phyloP scores from a whole-genome alignment of 2,888 invertebrate species.

The Nomada ferruginata region DNA sequence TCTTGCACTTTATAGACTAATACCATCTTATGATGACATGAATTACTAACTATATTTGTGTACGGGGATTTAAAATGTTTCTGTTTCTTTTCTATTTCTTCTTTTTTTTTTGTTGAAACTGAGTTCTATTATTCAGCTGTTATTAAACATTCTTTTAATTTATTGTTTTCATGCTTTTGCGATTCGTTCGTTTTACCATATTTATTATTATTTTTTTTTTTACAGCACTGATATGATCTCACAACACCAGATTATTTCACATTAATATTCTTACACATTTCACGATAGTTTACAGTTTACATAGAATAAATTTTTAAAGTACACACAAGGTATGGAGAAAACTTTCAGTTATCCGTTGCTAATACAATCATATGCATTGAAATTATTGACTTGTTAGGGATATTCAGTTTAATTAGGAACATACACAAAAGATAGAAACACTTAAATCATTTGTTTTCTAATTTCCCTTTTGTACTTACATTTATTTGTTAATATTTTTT shows the following conservation, averaged over 20 bases:
- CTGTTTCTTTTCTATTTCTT: neutral
- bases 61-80: neutral
- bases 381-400: neutral
- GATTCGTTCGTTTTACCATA: constrained; percentile 37
- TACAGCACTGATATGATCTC: constrained; percentile 69
- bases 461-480: constrained; percentile 11
- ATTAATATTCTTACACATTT: constrained; percentile 33
- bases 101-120: constrained; percentile 6
- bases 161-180: constrained; percentile 48
- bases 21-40: constrained; percentile 67
- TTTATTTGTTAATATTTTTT: constrained; percentile 7
- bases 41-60: constrained; percentile 51
- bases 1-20: constrained; percentile 74
- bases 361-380: constrained; percentile 2
- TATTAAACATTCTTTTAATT: constrained; percentile 30
- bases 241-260: constrained; percentile 37
- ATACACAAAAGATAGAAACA: neutral
- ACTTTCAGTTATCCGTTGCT: constrained; percentile 31
- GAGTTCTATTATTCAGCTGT: constrained; percentile 3
- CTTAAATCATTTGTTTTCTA: constrained; percentile 4
- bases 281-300: constrained; percentile 49
- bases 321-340: constrained; percentile 75
- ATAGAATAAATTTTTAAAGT: constrained; percentile 31
- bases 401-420: constrained; percentile 4
- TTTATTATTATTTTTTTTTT: constrained; percentile 60